Evolutionary conservation across 2,888 invertebrate species (phyloP).

Genomic region (Pediacus dermestoides): DNA sequence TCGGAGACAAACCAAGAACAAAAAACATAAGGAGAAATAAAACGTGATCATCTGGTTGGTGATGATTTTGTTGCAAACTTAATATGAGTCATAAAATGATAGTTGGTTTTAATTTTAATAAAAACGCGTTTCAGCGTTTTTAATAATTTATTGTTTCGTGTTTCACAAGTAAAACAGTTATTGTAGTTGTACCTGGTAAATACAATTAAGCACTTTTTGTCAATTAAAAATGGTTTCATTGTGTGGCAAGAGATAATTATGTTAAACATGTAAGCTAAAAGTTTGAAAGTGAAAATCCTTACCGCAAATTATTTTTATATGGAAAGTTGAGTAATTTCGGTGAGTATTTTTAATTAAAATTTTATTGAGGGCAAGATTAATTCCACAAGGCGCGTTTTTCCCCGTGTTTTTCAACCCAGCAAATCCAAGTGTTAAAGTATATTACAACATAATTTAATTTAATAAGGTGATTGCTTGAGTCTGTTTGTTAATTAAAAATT

Average conservation of each 20-base stretch:
- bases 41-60: not conserved
- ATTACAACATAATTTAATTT: no score
- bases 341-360: constrained; percentile 19
- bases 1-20: constrained; percentile 12
- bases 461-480: no score
- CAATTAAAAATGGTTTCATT: no score
- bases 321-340: constrained; percentile 13
- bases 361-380: constrained; percentile 13
- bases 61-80: no score
- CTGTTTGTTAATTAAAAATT: no score
- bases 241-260: not conserved
- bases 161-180: no score
- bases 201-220: no score
- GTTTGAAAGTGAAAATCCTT: constrained; percentile 1
- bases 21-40: no score
- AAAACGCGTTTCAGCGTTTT: constrained; percentile 1
- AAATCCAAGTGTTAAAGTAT: no score
- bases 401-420: no score
- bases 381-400: no score
- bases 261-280: not conserved
- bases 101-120: constrained; percentile 2
- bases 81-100: not conserved
- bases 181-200: no score
- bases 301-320: not conserved
- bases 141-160: not conserved